Evolutionary conservation across 2,113 vertebrate genomes (phyloP).

Genomic region (Eublepharis macularius): DNA sequence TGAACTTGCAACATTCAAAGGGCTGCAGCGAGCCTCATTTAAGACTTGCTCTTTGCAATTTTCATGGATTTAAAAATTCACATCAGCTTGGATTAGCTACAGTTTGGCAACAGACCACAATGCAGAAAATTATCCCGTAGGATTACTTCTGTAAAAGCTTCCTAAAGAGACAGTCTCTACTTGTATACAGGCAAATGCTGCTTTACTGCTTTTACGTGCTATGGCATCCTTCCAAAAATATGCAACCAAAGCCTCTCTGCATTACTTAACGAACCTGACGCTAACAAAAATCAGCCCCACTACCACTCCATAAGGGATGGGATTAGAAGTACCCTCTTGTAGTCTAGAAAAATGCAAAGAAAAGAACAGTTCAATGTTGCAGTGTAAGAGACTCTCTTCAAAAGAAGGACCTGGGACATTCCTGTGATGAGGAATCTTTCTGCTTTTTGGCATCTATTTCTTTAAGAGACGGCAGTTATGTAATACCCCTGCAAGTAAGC

Average conservation of each 20-base stretch:
- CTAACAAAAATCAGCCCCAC: conserved; percentile 4
- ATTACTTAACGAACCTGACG: not conserved
- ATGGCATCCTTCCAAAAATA: not conserved
- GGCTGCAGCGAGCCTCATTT: not conserved
- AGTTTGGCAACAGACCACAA: conserved; percentile 1
- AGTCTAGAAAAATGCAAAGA: not conserved
- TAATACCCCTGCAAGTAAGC: conserved; percentile 84
- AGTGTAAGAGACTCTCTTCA: conserved; percentile 28
- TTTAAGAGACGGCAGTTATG: conserved; percentile 82
- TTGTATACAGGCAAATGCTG: not conserved
- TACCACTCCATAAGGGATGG: not conserved
- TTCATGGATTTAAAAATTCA: not conserved
- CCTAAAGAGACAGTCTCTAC: conserved; percentile 8
- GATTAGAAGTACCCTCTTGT: not conserved
- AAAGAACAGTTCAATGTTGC: not conserved
- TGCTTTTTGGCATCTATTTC: conserved; percentile 51
- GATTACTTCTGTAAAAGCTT: conserved; percentile 18
- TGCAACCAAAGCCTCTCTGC: not conserved
- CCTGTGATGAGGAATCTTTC: conserved; percentile 49
- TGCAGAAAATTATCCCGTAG: not conserved
- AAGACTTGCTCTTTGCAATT: not conserved
- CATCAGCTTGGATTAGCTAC: not conserved
- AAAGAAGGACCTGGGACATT: conserved; percentile 16
- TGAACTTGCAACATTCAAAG: no score
- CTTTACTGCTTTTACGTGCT: not conserved